Evolutionary conservation across 2,113 vertebrate genomes (phyloP).

Genomic region (Cathartes aura): DNA sequence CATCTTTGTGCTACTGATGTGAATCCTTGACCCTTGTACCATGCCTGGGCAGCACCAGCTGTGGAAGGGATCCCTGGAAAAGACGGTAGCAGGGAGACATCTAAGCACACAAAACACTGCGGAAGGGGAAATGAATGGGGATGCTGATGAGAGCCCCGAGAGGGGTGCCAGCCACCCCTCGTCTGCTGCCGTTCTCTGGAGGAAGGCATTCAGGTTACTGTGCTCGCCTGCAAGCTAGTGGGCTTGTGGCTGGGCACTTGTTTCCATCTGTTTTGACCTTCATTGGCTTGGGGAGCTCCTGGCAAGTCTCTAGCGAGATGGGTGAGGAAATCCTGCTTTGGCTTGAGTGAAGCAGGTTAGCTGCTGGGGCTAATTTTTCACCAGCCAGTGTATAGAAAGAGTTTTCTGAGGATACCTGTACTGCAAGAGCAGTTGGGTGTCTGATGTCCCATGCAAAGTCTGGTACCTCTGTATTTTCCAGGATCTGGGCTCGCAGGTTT

Average conservation of each 20-base stretch:
- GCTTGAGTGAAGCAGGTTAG: neutral
- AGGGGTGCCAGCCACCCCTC: neutral
- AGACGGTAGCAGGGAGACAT: neutral
- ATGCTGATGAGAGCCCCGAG: neutral
- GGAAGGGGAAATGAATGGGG: neutral
- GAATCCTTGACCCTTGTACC: neutral
- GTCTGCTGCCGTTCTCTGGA: fast-evolving
- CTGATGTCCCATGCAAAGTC: neutral
- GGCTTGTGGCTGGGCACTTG: neutral
- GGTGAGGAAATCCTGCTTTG: neutral
- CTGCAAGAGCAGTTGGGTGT: neutral
- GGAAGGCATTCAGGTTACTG: neutral
- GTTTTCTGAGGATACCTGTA: neutral
- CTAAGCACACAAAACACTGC: fast-evolving
- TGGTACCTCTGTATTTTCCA: neutral
- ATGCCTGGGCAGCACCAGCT: neutral
- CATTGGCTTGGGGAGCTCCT: neutral
- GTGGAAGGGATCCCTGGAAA: neutral
- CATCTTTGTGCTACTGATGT: neutral
- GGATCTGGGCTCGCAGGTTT: neutral
- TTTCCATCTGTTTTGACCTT: neutral
- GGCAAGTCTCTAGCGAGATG: neutral
- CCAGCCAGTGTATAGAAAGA: neutral
- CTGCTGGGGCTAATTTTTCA: neutral
- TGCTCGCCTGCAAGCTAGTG: fast-evolving